Conservation (phyloP, 2,888 invertebrate genomes). For the Diaphora mendica region DNA sequence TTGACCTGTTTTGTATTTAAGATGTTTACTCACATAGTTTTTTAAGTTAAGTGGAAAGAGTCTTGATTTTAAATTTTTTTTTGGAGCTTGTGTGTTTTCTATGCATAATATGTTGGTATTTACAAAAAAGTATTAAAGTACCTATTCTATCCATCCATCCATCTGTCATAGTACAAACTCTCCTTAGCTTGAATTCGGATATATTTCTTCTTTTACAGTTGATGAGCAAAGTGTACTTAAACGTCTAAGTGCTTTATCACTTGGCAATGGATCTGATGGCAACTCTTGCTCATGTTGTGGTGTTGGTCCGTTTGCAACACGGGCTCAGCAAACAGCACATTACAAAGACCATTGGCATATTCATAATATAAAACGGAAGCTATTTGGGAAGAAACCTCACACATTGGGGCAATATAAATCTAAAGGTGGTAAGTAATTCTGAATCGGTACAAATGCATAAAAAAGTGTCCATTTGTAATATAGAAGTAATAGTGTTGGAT, state of each 20-base stretch:
- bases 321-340: conserved; percentile 89
- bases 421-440: conserved; percentile 66
- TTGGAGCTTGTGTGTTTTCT: too few relatives aligned
- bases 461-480: too few relatives aligned
- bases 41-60: too few relatives aligned
- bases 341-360: conserved; percentile 95
- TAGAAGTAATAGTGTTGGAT: too few relatives aligned
- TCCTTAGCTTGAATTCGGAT: too few relatives aligned
- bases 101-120: too few relatives aligned
- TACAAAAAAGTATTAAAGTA: too few relatives aligned
- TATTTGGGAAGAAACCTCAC: conserved; percentile 84
- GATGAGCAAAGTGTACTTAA: conserved; percentile 82
- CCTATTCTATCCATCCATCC: too few relatives aligned
- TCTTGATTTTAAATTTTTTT: too few relatives aligned
- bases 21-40: too few relatives aligned
- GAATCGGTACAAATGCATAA: neutral
- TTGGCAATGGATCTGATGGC: conserved; percentile 72
- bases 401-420: conserved; percentile 76
- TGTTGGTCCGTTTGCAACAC: conserved; percentile 85
- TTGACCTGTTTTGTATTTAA: too few relatives aligned
- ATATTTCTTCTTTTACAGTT: conserved; percentile 60
- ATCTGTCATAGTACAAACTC: too few relatives aligned
- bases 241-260: conserved; percentile 74
- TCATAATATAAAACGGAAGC: conserved; percentile 91
- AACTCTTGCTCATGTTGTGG: conserved; percentile 81